Conservation (phyloP, 2,888 invertebrate genomes). For the Machimus rusticus region DNA sequence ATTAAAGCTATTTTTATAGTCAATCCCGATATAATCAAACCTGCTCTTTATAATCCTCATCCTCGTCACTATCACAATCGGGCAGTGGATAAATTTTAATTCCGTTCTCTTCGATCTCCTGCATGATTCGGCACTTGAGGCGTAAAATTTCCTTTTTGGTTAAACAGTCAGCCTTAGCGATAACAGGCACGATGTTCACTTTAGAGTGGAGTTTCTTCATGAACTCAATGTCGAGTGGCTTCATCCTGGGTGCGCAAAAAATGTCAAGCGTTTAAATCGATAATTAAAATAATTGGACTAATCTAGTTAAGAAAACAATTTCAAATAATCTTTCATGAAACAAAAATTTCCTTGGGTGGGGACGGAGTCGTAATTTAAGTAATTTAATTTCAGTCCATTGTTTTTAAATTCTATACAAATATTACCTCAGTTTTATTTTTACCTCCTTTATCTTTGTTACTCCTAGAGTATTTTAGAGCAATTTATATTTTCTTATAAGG, state of each 20-base stretch:
- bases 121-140: conserved; percentile 86
- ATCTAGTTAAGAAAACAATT: neutral
- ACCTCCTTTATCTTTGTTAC: no score
- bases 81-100: conserved; percentile 95
- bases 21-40: conserved; percentile 55
- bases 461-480: no score
- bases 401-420: no score
- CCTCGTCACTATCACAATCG: conserved; percentile 94
- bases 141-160: conserved; percentile 90
- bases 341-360: neutral
- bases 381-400: no score
- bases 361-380: no score
- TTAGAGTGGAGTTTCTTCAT: conserved; percentile 97
- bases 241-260: conserved; percentile 69
- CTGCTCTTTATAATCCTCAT: conserved; percentile 96
- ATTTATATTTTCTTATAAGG: no score
- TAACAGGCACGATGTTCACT: conserved; percentile 96
- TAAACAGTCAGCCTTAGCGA: conserved; percentile 94
- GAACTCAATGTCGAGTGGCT: conserved; percentile 92
- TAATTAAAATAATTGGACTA: neutral
- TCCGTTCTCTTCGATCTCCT: conserved; percentile 88
- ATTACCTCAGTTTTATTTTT: no score
- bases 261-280: neutral
- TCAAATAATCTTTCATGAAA: neutral
- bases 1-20: neutral